Conservation (phyloP, 2,888 invertebrate genomes). For the Eristalinus sepulchralis region DNA sequence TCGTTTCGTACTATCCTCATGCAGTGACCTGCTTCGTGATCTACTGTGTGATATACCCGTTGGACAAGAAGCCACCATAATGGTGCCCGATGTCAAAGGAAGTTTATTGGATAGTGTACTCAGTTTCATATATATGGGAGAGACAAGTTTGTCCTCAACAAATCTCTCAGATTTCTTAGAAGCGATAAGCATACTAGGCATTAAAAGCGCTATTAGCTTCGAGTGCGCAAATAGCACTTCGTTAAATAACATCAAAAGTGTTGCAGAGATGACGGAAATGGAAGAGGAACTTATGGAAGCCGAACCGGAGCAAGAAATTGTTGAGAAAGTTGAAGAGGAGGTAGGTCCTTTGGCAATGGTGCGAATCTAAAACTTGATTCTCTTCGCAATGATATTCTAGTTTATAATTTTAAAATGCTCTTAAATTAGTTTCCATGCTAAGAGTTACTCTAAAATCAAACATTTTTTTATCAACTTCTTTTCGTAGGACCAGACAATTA, state of each 20-base stretch:
- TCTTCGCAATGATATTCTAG: no score
- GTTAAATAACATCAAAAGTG: slow-evolving; percentile 29
- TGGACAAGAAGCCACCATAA: slow-evolving; percentile 78
- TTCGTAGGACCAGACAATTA: slow-evolving; percentile 70
- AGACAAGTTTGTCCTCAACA: slow-evolving; percentile 77
- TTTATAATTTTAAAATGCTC: no score
- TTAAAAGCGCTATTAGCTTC: slow-evolving; percentile 80
- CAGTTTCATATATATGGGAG: slow-evolving; percentile 79
- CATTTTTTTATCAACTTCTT: no score
- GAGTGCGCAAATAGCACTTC: slow-evolving; percentile 75
- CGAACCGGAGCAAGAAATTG: slow-evolving; percentile 57
- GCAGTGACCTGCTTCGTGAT: slow-evolving; percentile 78
- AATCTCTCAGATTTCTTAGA: slow-evolving; percentile 79
- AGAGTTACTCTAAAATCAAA: no score
- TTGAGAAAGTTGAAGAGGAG: slow-evolving; percentile 66
- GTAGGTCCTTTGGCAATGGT: slow-evolving; percentile 22
- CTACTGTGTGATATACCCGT: slow-evolving; percentile 77
- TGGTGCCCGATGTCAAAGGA: slow-evolving; percentile 79
- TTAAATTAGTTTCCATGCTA: no score
- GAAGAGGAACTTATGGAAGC: slow-evolving; percentile 76
- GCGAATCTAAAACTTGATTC: no score
- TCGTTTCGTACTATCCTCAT: slow-evolving; percentile 79
- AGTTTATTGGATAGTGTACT: slow-evolving; percentile 78
- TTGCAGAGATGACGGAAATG: slow-evolving; percentile 75
- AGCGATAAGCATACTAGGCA: slow-evolving; percentile 79